These are phyloP conservation scores for Actinemys pallida DNA, from an alignment of 2,113 vertebrate genomes.

Conservation along the genomic window DNA sequence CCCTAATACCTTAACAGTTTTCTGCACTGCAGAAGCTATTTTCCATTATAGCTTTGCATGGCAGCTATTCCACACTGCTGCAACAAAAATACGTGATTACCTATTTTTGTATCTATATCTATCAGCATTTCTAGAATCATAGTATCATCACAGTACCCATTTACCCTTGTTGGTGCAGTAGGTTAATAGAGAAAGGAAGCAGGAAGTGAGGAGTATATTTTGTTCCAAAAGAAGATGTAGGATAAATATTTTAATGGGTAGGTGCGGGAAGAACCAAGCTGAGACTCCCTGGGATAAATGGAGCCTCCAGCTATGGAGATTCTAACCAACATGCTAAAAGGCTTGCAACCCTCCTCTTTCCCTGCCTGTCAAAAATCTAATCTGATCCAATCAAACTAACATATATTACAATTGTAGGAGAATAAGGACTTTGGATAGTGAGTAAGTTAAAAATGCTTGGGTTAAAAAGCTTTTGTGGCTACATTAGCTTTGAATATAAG, in stretches of 20 bases:
- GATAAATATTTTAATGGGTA: background rate
- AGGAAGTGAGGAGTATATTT: background rate
- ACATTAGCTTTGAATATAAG: background rate
- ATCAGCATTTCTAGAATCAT: background rate
- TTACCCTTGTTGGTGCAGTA: background rate
- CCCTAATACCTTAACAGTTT: background rate
- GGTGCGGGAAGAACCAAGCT: background rate
- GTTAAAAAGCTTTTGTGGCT: background rate
- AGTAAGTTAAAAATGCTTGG: background rate
- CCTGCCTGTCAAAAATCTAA: background rate
- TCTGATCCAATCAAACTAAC: background rate
- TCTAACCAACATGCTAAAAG: background rate
- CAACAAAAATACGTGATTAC: fast-evolving
- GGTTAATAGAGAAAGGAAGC: background rate
- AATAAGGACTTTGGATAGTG: background rate
- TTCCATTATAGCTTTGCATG: background rate
- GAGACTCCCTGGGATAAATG: background rate
- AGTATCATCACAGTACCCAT: background rate
- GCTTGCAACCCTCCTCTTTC: background rate
- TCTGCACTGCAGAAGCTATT: background rate
- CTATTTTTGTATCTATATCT: background rate
- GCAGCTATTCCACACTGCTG: background rate
- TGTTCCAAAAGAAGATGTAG: background rate
- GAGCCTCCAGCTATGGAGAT: fast-evolving
- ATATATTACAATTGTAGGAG: background rate